Percentiles rank a stretch among this genome's conserved stretches.
These are phyloP conservation scores for Aplocera efformata DNA, from an alignment of 2,888 invertebrate species.

Conservation along the genomic window DNA sequence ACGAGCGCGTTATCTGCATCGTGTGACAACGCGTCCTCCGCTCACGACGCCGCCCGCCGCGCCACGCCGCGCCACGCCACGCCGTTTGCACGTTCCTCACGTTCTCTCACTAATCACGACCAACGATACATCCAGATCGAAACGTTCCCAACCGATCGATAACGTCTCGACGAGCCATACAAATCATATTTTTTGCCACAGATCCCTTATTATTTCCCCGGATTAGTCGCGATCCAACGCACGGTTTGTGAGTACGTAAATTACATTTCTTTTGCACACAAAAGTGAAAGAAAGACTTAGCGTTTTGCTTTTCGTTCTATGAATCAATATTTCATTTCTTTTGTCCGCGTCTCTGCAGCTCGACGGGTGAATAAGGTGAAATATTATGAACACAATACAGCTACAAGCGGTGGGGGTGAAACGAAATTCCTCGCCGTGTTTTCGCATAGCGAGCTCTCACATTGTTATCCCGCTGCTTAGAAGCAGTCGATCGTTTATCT, in stretches of 20 bases:
- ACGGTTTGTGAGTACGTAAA: slow-evolving; percentile 18
- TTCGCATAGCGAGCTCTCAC: no score
- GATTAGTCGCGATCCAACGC: slow-evolving; percentile 20
- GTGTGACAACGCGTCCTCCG: slow-evolving; percentile 3
- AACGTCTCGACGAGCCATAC: slow-evolving; percentile 22
- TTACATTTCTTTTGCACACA: slow-evolving; percentile 20
- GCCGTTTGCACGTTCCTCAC: slow-evolving; percentile 17
- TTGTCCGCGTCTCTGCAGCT: slow-evolving; percentile 23
- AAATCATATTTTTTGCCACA: slow-evolving; percentile 8
- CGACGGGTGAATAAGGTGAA: slow-evolving; percentile 25
- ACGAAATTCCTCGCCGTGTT: no score
- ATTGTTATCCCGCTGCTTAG: no score
- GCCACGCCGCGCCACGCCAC: neutral
- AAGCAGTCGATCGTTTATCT: no score
- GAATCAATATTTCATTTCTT: slow-evolving; percentile 39
- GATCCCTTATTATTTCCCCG: slow-evolving; percentile 15
- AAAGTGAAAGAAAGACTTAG: slow-evolving; percentile 16
- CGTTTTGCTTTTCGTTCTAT: slow-evolving; percentile 23
- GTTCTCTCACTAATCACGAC: slow-evolving; percentile 22
- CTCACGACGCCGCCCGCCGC: neutral
- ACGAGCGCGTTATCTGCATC: slow-evolving; percentile 4
- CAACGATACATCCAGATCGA: slow-evolving; percentile 17
- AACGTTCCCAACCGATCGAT: slow-evolving; percentile 23
- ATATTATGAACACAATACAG: no score
- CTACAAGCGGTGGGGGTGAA: no score